Base-by-base conservation (phyloP, 2,888 invertebrate genomes). In the Odontocolon sp. region DNA sequence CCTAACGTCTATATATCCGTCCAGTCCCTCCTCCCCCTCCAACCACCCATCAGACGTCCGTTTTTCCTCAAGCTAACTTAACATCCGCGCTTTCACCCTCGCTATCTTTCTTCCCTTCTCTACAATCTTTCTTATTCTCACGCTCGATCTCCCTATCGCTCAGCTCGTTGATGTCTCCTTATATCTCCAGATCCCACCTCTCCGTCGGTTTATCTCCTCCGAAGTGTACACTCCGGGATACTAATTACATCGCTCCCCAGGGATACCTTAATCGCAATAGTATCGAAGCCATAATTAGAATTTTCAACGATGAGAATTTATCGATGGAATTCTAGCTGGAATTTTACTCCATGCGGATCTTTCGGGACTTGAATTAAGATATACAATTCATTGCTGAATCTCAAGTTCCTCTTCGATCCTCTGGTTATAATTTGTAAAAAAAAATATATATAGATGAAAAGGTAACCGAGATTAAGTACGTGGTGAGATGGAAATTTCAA, bases 1-100 rank as follows among this genome's bases (percentile, higher is more conserved):
- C 85, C 85, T 87, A 86, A 88, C 84, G 84, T 85, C 82, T 85
- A 82, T n/a, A n/a, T 80, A 83, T 83, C 81, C 71, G 70, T 66
- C 74, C 64, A 54, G 54, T 31, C 3, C 3, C 5, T 31, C 31
- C 77, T 61, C 57, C 75, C 81, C 71, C 69, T 66, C 74, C 64
- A 54, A 33, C 52, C 3, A 1, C 5, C 52, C 31, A 76, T 61
- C 57, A 72, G 57, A 56, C 67, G 75, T 63, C 56, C 67, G 77
- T 28, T n/a, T 57, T 28, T 18, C 47, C 14, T 59, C 26, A 16
- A 47, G 50, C 61, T 47, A 38, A 73, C 71, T 67, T 59, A 63
- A 50, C 59, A 18, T 47, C 42, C 18, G 57, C 42, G 42, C 38
- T 54, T 11, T 31, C 18, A 2, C 47, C 18, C 14, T 52, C 23